Base-by-base conservation (phyloP, 2,888 invertebrate genomes). In the Oligia latruncula region DNA sequence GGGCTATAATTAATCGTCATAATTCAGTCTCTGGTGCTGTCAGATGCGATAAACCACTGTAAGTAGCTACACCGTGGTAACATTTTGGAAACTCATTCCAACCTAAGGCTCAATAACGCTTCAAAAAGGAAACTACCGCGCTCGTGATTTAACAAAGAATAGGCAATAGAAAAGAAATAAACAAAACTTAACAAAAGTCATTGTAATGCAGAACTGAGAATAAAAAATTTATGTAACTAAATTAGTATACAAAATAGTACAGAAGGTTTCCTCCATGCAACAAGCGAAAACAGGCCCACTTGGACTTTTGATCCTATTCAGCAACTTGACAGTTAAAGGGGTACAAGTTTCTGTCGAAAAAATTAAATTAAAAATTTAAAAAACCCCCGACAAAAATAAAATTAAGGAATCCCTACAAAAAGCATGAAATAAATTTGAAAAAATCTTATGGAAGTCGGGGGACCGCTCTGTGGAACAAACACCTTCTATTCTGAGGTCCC, bases 171-270 rank as follows among this genome's bases (percentile, higher is more conserved):
- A 58, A 62, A 43, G n/a, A 82, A 77, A 68, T 73, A 65, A 77
- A 81, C 40, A 72, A 66, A 82, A 85, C 60, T 72, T 72, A 60
- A 85, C 85, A 85, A 85, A 77, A 76, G 60, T 52, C 58, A 72
- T 83, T 64, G 46, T 77, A 66, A 58, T 74, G 62, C 66, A 85
- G 55, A 71, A 65, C 23, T 35, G 71, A 13, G 55, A n/a, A 72
- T 81, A 84, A 86, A 86, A 84, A 82, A 35, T 85, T 77, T 66
- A 85, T 78, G 66, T 86, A 82, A 81, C 67, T 40, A 23, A 80
- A 46, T 55, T 71, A 82, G 55, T 74, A 64, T n/a, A 75, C 6
- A 49, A 11, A n/a, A 15, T 62, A n/a, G 20, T 8, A 4, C 77
- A 62, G 46, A 49, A 77, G 76, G 20, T 76, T 0, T 0, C 0